Percentiles rank a stretch among this genome's conserved stretches.
These are phyloP conservation scores for Bos indicus DNA, from an alignment of 2,113 vertebrate genomes.

Conservation along the genomic window DNA sequence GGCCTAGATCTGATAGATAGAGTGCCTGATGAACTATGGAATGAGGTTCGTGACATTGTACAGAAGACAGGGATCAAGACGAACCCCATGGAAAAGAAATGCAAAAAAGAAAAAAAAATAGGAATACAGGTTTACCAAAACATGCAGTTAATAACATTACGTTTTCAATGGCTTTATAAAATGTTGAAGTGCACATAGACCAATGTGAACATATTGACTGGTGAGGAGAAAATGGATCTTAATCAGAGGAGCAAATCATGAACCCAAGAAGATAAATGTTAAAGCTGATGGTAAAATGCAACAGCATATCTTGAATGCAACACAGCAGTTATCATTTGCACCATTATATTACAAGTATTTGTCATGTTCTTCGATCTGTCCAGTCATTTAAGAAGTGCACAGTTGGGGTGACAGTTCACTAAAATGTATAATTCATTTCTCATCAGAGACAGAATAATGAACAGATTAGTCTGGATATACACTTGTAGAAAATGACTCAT, in stretches of 20 bases:
- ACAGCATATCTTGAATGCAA: neutral
- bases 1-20: no score
- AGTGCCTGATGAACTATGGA: no score
- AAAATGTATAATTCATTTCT: neutral
- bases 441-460: neutral
- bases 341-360: conserved; percentile 45
- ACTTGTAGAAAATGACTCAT: conserved; percentile 48
- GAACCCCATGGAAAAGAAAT: no score
- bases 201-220: neutral
- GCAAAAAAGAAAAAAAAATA: neutral
- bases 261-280: neutral
- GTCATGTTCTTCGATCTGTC: neutral
- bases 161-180: neutral
- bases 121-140: neutral
- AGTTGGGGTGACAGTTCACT: neutral
- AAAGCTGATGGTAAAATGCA: neutral
- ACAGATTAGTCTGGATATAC: neutral
- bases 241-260: conserved; percentile 8
- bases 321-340: neutral
- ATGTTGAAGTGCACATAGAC: neutral
- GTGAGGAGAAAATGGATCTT: conserved; percentile 7
- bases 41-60: no score
- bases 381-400: neutral
- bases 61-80: no score
- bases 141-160: neutral